Base-by-base conservation (phyloP, 2,113 vertebrate genomes). In the Lasiurus cinereus region DNA sequence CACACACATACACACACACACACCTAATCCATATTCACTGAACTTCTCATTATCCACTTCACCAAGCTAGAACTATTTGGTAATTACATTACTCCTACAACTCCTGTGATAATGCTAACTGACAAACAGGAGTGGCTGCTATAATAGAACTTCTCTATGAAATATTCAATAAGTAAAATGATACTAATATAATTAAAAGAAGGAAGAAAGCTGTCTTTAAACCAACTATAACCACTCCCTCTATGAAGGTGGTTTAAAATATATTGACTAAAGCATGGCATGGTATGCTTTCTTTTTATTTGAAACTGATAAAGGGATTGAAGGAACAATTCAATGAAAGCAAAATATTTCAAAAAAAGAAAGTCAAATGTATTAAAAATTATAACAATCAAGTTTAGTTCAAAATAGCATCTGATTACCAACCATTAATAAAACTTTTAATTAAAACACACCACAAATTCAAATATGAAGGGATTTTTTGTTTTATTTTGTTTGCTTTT, bases 41-140 rank as follows among this genome's bases (percentile, higher is more conserved):
- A 54, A 43, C 91, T 93, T 96, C 90, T 94, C 66, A 80, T 94
- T 97, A 96, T 94, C 72, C 72, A 93, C 84, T 96, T 87, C 94
- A 95, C 39, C 90, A 95, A 72, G 80, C 82, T 88, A 84, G 77
- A 97, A 78, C 88, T 80, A 21, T 43, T 92, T 90, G 72, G 48
- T 92, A 90, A 95, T 94, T 95, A 62, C 14, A 62, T 59, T 95
- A 24, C 80, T 92, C 82, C 62, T 93, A 66, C 78, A 84, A 84
- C 31, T 85, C 59, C 48, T 92, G 56, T 84, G 88, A 92, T 80
- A 92, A 18, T 13, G 10, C 62, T 90, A 89, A 86, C 67, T 50
- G 77, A 72, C 93, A 88, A 79, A 90, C 19, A 62, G 67, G 66
- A 95, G 76, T 92, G 76, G 29, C 77, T 82, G 82, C 62, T 94